Evolutionary conservation across 2,113 vertebrate genomes (phyloP), one percentile per base, ranked within the genome.

Genomic region (Ciconia stormi): DNA sequence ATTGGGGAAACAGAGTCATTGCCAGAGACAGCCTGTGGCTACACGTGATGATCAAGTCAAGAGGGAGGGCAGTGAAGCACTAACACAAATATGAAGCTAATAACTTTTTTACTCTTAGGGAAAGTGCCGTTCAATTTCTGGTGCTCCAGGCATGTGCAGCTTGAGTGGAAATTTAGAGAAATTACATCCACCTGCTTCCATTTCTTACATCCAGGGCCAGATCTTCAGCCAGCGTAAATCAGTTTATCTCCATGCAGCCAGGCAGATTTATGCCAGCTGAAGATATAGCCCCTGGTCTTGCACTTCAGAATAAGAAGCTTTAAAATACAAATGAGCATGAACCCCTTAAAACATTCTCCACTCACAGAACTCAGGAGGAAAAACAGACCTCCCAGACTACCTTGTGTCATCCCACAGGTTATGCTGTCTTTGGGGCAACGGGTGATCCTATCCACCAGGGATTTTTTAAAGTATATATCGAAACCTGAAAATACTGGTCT

Each of bases 61-160:
- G 77, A 96, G 86, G 87, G 90, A 90, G 90, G 94, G 97, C 95
- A 34, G 80, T 2, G 76, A 96, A 94, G 93, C 82, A 89, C 87
- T 55, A 79, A 92, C 92, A 97, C 96, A 96, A 93, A 97, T 96
- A 97, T 94, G 96, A 97, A 98, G 97, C 92, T 96, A 98, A 98
- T 98, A 97, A 96, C 95, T 97, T 97, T 96, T 96, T 90, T 62
- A 81, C 97, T 97, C 97, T 53, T 91, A 96, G 95, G 93, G 95
- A 98, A 97, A 96, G 95, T 91, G 94, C 95, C 25, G 90, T 53
- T 97, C 97, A 95, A 97, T 98, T 96, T 88, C 97, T 90, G 88
- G 82, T 95, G 96, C 97, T 97, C 92, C 93, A 95, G 96, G 98
- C 97, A 4, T 79, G 52, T 91, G 93, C 97, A 91, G 95, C 90